Conservation (phyloP, 1,140 invertebrate genomes). For the Aphelenchoides avenae region DNA sequence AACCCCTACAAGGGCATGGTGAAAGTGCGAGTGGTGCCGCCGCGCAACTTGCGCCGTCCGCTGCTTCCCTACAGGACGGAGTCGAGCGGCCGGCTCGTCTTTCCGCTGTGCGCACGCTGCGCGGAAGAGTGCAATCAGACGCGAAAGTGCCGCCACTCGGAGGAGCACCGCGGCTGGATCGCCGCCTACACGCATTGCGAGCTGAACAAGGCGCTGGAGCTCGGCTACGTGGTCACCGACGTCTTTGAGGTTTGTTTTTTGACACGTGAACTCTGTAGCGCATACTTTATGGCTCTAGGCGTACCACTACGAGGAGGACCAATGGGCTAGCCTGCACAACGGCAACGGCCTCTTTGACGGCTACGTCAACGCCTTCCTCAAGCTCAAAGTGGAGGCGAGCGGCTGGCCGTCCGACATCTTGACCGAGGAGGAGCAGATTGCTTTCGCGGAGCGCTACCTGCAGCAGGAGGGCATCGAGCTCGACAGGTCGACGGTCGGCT, state of each 20-base stretch:
- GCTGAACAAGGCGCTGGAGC: conserved; percentile 8
- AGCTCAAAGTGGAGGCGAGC: too few relatives aligned
- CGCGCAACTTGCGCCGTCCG: conserved; percentile 1
- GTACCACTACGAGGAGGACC: too few relatives aligned
- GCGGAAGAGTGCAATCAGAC: not conserved
- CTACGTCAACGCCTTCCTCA: too few relatives aligned
- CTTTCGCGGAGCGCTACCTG: too few relatives aligned
- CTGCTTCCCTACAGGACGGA: conserved; percentile 4
- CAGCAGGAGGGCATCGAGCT: conserved; percentile 17
- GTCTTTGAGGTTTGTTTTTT: conserved; percentile 10
- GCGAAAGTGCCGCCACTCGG: conserved; percentile 7
- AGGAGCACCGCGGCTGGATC: conserved; percentile 3
- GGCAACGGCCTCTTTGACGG: too few relatives aligned
- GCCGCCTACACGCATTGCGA: conserved; percentile 10
- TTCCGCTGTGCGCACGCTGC: conserved; percentile 3
- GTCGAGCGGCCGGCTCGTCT: conserved; percentile 7
- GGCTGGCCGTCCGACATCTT: too few relatives aligned
- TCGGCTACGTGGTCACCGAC: conserved; percentile 15
- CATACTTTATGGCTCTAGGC: too few relatives aligned
- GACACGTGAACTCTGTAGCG: conserved; percentile 1
- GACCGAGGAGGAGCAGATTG: too few relatives aligned
- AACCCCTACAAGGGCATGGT: conserved; percentile 5
- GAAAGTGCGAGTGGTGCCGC: conserved; percentile 12
- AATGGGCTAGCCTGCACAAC: too few relatives aligned
- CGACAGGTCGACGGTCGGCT: not conserved